Conservation (phyloP, 2,113 vertebrate genomes). For the Mus spicilegus region DNA sequence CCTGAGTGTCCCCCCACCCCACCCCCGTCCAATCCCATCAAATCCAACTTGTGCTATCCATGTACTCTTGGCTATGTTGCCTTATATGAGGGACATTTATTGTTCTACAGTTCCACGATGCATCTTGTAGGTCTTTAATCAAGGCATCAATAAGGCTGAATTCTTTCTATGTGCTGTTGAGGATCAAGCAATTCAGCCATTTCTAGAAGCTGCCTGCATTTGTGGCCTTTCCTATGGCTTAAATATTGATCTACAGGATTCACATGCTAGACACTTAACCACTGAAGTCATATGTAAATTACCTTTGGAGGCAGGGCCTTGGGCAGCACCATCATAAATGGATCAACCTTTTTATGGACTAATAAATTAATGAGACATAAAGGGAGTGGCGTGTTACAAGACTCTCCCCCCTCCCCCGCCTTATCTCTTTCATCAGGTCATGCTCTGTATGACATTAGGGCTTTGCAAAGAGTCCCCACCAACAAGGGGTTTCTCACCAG, state of each 20-base stretch:
- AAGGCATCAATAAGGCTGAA: background rate
- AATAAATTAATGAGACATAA: background rate
- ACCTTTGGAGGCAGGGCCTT: background rate
- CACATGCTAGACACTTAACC: background rate
- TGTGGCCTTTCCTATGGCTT: background rate
- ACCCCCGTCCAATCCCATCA: background rate
- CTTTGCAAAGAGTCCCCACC: too few species aligned
- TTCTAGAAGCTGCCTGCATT: background rate
- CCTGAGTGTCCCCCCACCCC: background rate
- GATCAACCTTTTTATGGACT: background rate
- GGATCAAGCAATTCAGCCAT: background rate
- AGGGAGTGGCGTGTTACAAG: background rate
- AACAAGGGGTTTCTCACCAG: too few species aligned
- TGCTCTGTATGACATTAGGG: too few species aligned
- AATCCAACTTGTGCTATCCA: background rate
- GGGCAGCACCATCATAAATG: background rate
- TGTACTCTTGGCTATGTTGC: background rate
- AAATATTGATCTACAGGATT: background rate
- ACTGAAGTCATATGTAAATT: background rate
- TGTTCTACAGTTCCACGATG: background rate
- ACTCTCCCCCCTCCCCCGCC: too few species aligned
- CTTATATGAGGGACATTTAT: background rate
- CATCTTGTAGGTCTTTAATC: background rate
- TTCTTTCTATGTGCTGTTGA: background rate
- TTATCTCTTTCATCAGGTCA: too few species aligned